Base-by-base conservation (phyloP, 2,888 invertebrate species). In the Junonia oenone region DNA sequence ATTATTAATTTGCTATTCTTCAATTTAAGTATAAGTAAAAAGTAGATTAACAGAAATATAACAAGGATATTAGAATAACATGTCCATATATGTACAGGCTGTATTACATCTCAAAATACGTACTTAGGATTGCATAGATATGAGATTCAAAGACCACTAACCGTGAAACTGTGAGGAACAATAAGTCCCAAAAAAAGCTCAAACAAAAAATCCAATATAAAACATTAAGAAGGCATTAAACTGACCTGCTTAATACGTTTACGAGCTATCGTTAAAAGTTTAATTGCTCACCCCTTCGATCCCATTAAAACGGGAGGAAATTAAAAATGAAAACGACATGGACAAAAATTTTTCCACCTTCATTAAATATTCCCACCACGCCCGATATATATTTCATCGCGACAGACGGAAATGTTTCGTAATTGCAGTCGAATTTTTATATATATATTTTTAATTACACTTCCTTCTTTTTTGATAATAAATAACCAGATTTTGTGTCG, bases 401-500 rank as follows among this genome's bases (percentile, higher is more conserved):
- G 52, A 48, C 29, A 19, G 8, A 19, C 38, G 31, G 29, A 54
- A 55, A 19, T 40, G 37, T 58, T 58, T 46, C 19, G 46, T 40
- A 57, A 45, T 51, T 33, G 47, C 45, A 19, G 37, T 40, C 29
- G 26, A 33, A 45, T 40, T 40, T 19, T 53, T 46, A 52, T 46
- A 45, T 35, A 48, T 37, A 45, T n/a, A 45, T 15, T 38, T 56
- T 56, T 52, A 52, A 56, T 56, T 29, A 49, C 27, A 29, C 9
- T 27, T 37, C n/a, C n/a, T n/a, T n/a, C 51, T 48, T 58, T 51
- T 51, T 55, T 48, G 56, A 52, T 45, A 45, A 58, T 58, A 58
- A 56, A 58, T 58, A 58, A 56, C 48, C 22, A 43, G 26, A 53
- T n/a, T 27, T 26, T 33, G 38, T 14, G 50, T 51, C 45, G 51